A percentile compares a stretch with the other conserved stretches of the same genome.
phyloP scores from a whole-genome alignment of 2,113 vertebrate genomes.

The Oxyruncus cristatus region DNA sequence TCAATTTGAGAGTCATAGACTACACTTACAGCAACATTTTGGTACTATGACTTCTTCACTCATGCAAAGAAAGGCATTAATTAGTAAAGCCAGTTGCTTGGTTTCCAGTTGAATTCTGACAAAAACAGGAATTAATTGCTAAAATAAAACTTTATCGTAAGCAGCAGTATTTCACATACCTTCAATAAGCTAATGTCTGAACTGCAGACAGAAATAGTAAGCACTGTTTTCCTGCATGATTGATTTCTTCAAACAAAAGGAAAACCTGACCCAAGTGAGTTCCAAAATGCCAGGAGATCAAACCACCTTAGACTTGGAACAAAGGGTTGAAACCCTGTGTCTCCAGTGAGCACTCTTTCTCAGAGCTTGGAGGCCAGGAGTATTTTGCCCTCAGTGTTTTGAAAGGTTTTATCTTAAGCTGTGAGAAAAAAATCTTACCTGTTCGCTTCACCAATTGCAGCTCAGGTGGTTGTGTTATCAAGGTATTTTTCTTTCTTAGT shows the following conservation, averaged over 20 bases:
- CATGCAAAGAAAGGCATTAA: not conserved
- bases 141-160: not conserved
- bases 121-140: not conserved
- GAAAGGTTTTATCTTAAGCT: not conserved
- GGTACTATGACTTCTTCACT: not conserved
- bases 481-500: not conserved
- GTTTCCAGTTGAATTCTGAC: not conserved
- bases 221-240: not conserved
- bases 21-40: not conserved
- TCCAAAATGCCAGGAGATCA: not conserved
- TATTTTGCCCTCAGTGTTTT: not conserved
- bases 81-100: not conserved
- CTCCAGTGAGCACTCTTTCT: rapidly evolving
- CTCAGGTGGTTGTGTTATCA: not conserved
- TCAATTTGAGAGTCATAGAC: not conserved
- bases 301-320: not conserved
- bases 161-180: not conserved
- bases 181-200: not conserved
- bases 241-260: not conserved
- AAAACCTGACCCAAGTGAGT: not conserved
- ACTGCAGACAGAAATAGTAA: not conserved
- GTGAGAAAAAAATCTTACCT: not conserved
- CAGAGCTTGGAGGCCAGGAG: not conserved
- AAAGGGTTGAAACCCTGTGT: not conserved
- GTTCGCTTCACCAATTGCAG: not conserved